These are phyloP conservation scores for Glaucidium brasilianum DNA, from an alignment of 2,113 vertebrate species.

Conservation along the genomic window DNA sequence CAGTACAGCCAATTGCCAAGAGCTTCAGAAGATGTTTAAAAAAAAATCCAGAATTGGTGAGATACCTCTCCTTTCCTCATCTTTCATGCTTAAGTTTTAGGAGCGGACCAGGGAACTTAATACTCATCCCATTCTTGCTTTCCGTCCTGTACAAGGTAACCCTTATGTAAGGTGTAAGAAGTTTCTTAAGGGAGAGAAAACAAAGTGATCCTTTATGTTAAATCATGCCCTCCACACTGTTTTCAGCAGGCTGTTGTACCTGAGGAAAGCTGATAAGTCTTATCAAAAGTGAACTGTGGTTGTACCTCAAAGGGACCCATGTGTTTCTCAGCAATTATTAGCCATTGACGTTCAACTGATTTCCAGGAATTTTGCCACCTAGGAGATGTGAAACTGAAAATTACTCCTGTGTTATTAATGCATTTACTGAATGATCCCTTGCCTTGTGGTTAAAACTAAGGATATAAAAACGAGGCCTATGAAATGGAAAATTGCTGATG, in stretches of 20 bases:
- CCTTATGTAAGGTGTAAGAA: not conserved
- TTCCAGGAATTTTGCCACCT: not conserved
- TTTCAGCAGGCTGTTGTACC: not conserved
- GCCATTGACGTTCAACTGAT: not conserved
- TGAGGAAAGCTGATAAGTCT: not conserved
- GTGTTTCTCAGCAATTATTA: not conserved
- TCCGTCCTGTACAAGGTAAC: not conserved
- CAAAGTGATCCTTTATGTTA: not conserved
- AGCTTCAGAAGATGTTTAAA: not conserved
- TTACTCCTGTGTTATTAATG: not conserved
- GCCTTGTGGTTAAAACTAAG: not conserved
- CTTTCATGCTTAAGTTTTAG: not conserved
- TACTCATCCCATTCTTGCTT: not conserved
- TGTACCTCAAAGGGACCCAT: not conserved
- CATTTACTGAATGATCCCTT: not conserved
- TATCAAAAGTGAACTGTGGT: not conserved
- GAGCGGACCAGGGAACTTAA: not conserved
- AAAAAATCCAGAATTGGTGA: not conserved
- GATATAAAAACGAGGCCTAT: not conserved
- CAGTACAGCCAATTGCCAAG: not conserved
- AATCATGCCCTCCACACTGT: not conserved
- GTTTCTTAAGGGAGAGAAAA: not conserved
- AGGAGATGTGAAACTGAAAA: not conserved
- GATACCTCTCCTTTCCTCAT: not conserved
- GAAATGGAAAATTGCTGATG: not conserved